Evolutionary conservation across 1,140 invertebrate species (phyloP), one percentile per base, ranked within the genome.

Genomic region (Papilio aristodemus): DNA sequence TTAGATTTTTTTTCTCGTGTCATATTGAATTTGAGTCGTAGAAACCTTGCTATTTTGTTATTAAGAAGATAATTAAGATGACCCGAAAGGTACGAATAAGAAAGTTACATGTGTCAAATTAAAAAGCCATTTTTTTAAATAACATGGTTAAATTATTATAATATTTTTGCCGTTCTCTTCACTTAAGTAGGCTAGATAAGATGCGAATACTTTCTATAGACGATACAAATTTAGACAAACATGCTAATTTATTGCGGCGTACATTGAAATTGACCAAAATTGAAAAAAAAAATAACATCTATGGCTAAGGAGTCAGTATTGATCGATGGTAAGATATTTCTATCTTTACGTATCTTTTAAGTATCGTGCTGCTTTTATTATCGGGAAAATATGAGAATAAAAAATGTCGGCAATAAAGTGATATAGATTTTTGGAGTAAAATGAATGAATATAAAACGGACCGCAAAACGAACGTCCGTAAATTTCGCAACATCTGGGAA

Each of bases 401-500:
- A 6, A 32, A 32, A 32, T 32, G 27, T 32, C 27, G 6, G 27
- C 27, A 32, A 32, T 32, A 32, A 32, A 32, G 6, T 32, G 27
- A 6, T 32, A 32, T 32, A 32, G 2, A 32, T 32, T 32, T 6
- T 32, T 32, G 27, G 6, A 32, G 27, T 32, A 32, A 32, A 32
- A 32, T 32, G 27, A 32, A 32, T 32, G 2, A 6, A 32, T 32
- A 32, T 32, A 32, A 32, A 32, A 64, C 39, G 58, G 17, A 17
- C 43, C 43, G 41, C 17, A 39, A 38, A 58, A 27, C 41, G 19
- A 43, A 54, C n/a, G 14, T 11, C 41, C 62, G 57, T 66, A 67
- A 69, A 27, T 63, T 62, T 38, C 39, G 22, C 62, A 75, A 78
- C 83, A 84, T 74, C 79, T 83, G 81, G 71, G 57, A 39, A 70